A percentile compares a stretch with the other conserved stretches of the same genome.
Conservation (phyloP, 1,140 invertebrate species). For the Caenorhabditis remanei region DNA sequence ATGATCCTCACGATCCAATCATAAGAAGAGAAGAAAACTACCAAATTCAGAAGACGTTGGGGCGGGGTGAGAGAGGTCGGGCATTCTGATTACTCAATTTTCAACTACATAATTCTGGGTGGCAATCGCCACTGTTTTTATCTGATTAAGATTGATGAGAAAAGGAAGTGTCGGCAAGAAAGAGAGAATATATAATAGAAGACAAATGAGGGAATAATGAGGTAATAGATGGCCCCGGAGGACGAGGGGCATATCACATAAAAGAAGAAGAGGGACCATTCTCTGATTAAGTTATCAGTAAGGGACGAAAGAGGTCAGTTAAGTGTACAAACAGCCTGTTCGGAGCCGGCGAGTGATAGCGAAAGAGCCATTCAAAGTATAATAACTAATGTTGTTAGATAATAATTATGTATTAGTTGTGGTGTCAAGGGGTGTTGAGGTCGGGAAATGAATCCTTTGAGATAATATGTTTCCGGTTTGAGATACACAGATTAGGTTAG, state of each 20-base stretch:
- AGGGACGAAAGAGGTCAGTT: neutral
- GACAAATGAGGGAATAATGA: conserved; percentile 45
- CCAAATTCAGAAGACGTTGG: conserved; percentile 7
- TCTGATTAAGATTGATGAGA: conserved; percentile 43
- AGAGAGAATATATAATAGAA: neutral
- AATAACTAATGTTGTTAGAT: neutral
- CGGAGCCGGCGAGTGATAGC: neutral
- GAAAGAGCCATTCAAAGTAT: neutral
- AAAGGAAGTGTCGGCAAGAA: conserved; percentile 40
- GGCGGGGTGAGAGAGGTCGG: neutral
- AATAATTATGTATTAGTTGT: neutral
- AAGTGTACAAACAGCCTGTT: conserved; percentile 7
- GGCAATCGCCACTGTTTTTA: conserved; percentile 28
- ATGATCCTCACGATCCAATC: conserved; percentile 3
- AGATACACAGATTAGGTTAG: no score
- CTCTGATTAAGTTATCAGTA: conserved; percentile 11
- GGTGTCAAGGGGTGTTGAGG: neutral
- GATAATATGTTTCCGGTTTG: conserved; percentile 4
- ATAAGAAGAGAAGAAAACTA: neutral
- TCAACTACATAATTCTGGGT: conserved; percentile 17
- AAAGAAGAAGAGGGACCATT: neutral
- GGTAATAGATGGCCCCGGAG: neutral
- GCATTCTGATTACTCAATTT: conserved; percentile 34
- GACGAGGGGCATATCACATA: neutral
- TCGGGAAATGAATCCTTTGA: no score